These are phyloP conservation scores for Triplophysa rosa DNA, from an alignment of 2,113 vertebrate genomes.

Conservation along the genomic window DNA sequence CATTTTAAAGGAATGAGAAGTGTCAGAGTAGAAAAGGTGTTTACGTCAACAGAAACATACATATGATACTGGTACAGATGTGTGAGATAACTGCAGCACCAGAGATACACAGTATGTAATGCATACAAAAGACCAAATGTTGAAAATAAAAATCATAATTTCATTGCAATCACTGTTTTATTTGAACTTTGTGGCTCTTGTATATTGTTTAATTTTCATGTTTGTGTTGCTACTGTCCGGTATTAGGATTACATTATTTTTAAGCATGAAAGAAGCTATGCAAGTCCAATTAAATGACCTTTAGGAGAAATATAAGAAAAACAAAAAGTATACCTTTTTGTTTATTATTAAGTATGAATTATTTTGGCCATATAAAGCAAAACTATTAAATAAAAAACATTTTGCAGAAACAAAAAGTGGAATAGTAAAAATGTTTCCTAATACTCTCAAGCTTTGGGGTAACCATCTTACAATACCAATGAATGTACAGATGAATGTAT, in stretches of 20 bases:
- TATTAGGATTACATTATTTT: neutral
- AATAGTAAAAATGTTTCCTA: neutral
- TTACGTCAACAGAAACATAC: neutral
- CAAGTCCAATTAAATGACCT: neutral
- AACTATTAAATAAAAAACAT: too few species aligned
- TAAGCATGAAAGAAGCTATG: neutral
- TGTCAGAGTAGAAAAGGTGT: neutral
- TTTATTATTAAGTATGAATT: too few species aligned
- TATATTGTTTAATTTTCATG: neutral
- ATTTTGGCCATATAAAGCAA: too few species aligned
- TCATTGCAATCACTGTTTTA: neutral
- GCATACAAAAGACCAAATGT: neutral
- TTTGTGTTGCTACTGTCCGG: neutral
- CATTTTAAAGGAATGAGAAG: neutral
- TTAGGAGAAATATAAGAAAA: neutral
- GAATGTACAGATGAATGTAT: too few species aligned
- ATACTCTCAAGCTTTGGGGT: too few species aligned
- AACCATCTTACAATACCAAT: too few species aligned
- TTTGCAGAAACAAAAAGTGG: neutral
- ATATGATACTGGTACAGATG: neutral
- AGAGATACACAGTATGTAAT: neutral
- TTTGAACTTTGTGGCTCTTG: neutral
- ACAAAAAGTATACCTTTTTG: neutral
- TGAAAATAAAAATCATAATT: neutral
- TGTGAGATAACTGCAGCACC: constrained; percentile 25